Base-by-base conservation (phyloP, 2,797 vertebrate genomes). In the Pteronotus mesoamericanus region DNA sequence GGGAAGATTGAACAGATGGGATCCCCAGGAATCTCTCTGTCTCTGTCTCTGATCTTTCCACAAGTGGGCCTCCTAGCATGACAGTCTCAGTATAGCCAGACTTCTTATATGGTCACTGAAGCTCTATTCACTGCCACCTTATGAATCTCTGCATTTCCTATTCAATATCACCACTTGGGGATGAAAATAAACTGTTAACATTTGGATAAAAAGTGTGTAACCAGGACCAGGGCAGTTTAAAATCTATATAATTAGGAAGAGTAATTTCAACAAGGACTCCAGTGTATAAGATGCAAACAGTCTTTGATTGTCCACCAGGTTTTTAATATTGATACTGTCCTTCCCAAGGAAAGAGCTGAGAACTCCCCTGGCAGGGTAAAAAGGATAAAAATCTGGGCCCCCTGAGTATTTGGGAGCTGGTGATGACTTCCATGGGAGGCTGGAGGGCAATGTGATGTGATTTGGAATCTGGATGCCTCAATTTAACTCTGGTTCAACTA, bases 391-490 rank as follows among this genome's bases (percentile, higher is more conserved):
- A 29, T 34, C 44, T 66, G 66, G 9, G 15, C 29, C 12, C n/a
- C 11, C 34, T 42, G 32, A 48, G 21, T 51, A 53, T 78, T 48
- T 39, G 26, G 24, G 37, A 86, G 21, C 75, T 53, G 53, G 29
- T 3, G 5, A 6, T 42, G 26, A 46, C 16, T 7, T 3, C 12
- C 5, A 1, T 1, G 19, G 42, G 77, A 32, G 15, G 26, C 6
- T 32, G 39, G 53, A 53, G 6, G 55, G 32, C 26, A 72, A 32
- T 55, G 9, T 0, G 2, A 21, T 22, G 3, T 29, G 24, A 26
- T 6, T 6, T 19, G 46, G 34, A 12, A 21, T 53, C 57, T 10
- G 32, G 61, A 37, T 29, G 26, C 71, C 42, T 57, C 42, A 26
- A 24, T 39, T 61, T 39, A 19, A 66, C 55, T 55, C 29, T 1